Evolutionary conservation across 2,888 invertebrate genomes (phyloP).

Genomic region (Poecilus cupreus): DNA sequence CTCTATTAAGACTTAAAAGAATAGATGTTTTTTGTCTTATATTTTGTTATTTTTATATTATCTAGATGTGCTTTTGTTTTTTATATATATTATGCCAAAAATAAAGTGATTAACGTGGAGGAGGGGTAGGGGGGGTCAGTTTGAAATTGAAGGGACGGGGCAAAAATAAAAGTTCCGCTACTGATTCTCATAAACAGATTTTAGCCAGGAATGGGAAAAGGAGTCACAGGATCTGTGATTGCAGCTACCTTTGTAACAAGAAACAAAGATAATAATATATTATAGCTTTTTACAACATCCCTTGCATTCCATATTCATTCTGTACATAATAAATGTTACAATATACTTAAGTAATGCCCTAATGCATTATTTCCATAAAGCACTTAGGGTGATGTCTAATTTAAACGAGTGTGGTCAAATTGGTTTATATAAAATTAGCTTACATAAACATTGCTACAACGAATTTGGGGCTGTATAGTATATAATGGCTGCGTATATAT

Average conservation of each 20-base stretch:
- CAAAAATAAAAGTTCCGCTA: too few relatives aligned
- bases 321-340: slow-evolving; percentile 34
- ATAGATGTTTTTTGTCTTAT: too few relatives aligned
- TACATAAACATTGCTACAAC: slow-evolving; percentile 10
- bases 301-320: slow-evolving; percentile 43
- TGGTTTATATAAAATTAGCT: slow-evolving; percentile 8
- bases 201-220: too few relatives aligned
- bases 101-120: too few relatives aligned
- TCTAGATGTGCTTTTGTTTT: too few relatives aligned
- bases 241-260: slow-evolving; percentile 5
- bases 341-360: slow-evolving; percentile 35
- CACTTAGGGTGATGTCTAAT: slow-evolving; percentile 43
- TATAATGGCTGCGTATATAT: not conserved
- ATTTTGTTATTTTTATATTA: too few relatives aligned
- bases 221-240: too few relatives aligned
- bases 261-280: slow-evolving; percentile 44
- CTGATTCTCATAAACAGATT: too few relatives aligned
- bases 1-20: too few relatives aligned
- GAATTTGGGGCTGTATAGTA: not conserved
- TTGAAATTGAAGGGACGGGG: too few relatives aligned
- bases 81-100: too few relatives aligned
- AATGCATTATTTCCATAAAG: slow-evolving; percentile 48
- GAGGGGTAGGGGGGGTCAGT: too few relatives aligned
- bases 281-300: slow-evolving; percentile 33
- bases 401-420: slow-evolving; percentile 38